Percentiles rank a stretch among this genome's conserved stretches.
Evolutionary conservation across 2,888 invertebrate genomes (phyloP).

Genomic region (Trimorus sp.): DNA sequence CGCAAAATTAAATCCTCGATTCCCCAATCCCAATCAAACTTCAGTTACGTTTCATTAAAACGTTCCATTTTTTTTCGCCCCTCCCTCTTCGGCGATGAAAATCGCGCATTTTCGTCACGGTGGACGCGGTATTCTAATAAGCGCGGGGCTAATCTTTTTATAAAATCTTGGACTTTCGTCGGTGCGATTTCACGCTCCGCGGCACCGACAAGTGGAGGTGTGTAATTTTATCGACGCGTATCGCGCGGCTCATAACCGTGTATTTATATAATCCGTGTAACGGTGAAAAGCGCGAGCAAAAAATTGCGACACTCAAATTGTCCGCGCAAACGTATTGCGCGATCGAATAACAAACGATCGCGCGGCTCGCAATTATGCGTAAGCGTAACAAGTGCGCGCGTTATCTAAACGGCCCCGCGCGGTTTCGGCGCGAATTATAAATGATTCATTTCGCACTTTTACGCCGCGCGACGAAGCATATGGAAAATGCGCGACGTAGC

Average conservation of each 20-base stretch:
- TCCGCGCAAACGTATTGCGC: constrained; percentile 25
- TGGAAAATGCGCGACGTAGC: constrained; percentile 22
- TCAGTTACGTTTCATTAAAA: no score
- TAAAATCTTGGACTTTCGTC: constrained; percentile 71
- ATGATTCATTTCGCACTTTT: constrained; percentile 21
- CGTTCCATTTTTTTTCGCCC: no score
- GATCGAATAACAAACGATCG: constrained; percentile 34
- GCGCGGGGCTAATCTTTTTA: constrained; percentile 56
- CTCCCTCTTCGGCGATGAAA: not conserved
- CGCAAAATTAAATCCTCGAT: no score
- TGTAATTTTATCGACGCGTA: constrained; percentile 67
- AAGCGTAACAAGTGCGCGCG: constrained; percentile 23
- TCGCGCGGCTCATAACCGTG: constrained; percentile 57
- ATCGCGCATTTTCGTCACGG: not conserved
- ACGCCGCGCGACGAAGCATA: constrained; percentile 35
- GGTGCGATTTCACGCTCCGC: constrained; percentile 73
- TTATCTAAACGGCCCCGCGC: constrained; percentile 14
- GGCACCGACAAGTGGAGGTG: constrained; percentile 69
- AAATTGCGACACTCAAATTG: constrained; percentile 57
- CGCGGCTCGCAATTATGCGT: constrained; percentile 29
- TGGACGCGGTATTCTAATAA: constrained; percentile 33
- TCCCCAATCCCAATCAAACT: no score
- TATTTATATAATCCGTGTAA: constrained; percentile 61
- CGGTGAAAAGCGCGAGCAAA: constrained; percentile 36
- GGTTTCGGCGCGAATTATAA: constrained; percentile 32